phyloP scores from a whole-genome alignment of 2,888 invertebrate genomes.

The Aspidapion aeneum region DNA sequence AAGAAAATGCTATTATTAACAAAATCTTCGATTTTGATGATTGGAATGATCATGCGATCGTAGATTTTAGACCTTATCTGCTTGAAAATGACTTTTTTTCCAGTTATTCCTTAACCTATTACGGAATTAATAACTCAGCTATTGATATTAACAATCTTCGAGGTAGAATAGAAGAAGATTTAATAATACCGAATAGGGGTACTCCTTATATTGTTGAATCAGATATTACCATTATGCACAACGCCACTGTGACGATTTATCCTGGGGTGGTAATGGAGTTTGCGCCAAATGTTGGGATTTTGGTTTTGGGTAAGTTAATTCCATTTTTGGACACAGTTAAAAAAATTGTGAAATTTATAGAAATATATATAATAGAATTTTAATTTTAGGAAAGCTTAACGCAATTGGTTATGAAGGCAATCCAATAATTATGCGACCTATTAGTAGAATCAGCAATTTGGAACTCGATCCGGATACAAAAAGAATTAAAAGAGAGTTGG shows the following conservation, averaged over 20 bases:
- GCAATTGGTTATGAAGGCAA: slow-evolving; percentile 75
- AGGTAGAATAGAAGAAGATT: slow-evolving; percentile 68
- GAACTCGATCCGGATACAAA: slow-evolving; percentile 21
- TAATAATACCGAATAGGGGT: slow-evolving; percentile 57
- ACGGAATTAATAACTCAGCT: slow-evolving; percentile 50
- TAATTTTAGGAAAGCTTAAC: slow-evolving; percentile 72
- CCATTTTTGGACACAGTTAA: no score
- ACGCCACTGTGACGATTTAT: slow-evolving; percentile 77
- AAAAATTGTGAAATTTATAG: no score
- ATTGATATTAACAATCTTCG: slow-evolving; percentile 68
- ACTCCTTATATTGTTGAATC: slow-evolving; percentile 75
- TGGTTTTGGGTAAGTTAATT: slow-evolving; percentile 54
- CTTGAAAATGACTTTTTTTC: slow-evolving; percentile 72
- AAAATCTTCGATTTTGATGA: slow-evolving; percentile 98
- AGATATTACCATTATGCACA: slow-evolving; percentile 97
- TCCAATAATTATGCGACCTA: slow-evolving; percentile 76
- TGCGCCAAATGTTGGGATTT: slow-evolving; percentile 91
- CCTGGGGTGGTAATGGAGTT: slow-evolving; percentile 92
- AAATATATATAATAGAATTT: no score
- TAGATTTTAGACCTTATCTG: slow-evolving; percentile 84
- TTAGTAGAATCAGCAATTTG: slow-evolving; percentile 43
- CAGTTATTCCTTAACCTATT: slow-evolving; percentile 67
- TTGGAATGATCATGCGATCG: slow-evolving; percentile 97
- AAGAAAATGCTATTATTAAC: slow-evolving; percentile 69
- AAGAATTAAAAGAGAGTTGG: slow-evolving; percentile 41